Evolutionary conservation across 53 echinoderm and acorn worm species (phyloP).

Genomic region (Pentamera pediparva): DNA sequence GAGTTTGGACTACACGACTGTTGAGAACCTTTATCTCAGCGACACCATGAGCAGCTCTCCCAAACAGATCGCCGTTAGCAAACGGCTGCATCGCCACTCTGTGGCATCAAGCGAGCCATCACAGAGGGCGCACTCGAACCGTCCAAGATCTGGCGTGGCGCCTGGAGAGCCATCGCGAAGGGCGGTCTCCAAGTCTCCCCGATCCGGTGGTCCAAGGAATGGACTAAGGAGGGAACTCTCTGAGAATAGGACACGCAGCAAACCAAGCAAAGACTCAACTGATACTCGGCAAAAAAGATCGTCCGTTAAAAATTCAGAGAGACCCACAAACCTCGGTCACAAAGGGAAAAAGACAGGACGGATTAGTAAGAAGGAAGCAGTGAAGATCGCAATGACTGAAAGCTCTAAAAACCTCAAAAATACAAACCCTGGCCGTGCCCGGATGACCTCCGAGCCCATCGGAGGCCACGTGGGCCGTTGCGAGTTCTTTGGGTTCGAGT

Average conservation of each 20-base stretch:
- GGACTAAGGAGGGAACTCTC: background rate
- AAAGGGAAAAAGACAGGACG: background rate
- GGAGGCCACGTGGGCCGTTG: conserved; percentile 11
- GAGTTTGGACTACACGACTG: conserved; percentile 66
- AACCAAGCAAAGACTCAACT: background rate
- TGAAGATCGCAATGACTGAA: conserved; percentile 23
- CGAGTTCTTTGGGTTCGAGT: conserved; percentile 27
- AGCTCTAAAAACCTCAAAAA: conserved; percentile 6
- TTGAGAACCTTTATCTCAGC: conserved; percentile 67
- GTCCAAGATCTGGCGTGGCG: background rate
- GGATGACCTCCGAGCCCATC: conserved; percentile 18
- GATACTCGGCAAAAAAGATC: background rate
- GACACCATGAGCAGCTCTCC: conserved; percentile 30
- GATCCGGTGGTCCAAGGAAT: background rate
- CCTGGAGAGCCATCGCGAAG: conserved; percentile 14
- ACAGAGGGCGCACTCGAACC: background rate
- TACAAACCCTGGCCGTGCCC: background rate
- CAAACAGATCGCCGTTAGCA: background rate
- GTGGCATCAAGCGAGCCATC: conserved; percentile 23
- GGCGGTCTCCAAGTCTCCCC: background rate
- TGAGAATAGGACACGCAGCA: background rate
- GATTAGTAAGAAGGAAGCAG: conserved; percentile 14
- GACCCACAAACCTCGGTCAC: background rate
- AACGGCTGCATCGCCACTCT: background rate
- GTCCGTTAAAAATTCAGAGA: background rate